Evolutionary conservation across 1,140 invertebrate species (phyloP), one percentile per base, ranked within the genome.

Genomic region (Drosophila biarmipes): DNA sequence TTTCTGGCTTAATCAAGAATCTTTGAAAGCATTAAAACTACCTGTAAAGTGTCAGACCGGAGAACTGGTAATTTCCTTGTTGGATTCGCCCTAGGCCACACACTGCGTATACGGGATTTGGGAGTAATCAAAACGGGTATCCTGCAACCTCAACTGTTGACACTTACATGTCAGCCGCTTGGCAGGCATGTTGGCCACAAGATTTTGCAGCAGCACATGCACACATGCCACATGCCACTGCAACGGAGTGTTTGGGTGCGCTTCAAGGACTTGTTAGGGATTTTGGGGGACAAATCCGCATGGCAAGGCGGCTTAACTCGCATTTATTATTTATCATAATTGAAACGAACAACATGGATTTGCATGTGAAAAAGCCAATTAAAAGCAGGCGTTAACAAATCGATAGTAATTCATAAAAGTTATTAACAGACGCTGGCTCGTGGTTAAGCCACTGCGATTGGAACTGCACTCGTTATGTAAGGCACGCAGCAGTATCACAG

Each of bases 371-470:
- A 54, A 37, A 17, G 14, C 2, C 1, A 52, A 38, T 31, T 38
- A 58, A 51, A 46, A 40, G 17, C 21, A 8, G 48, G 29, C 12
- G 1, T 0, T 0, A 42, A 42, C 12, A 52, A 73, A 75, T 75
- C 72, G 45, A 74, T 74, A 52, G 34, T 48, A 56, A 75, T 52
- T 52, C 34, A 56, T 66, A 66, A 52, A 52, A 74, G 27, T 37
- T 56, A 67, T 76, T 53, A 53, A 59, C 53, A 4, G 17, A 29
- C 1, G 37, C 6, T 1, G 31, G 12, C 10, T 49, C 29, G 34
- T 42, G 17, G 24, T 6, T 35, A 42, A 66, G 43, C 27, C 42
- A 54, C 24, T 48, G 35, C 8, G 21, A 35, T 62, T 37, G 12
- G 31, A 58, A 57, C 15, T 38, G 63, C 66, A 38, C 40, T 56